These are phyloP conservation scores for Enteromius argenteus DNA, from an alignment of 2,797 vertebrate genomes.

Conservation along the genomic window DNA sequence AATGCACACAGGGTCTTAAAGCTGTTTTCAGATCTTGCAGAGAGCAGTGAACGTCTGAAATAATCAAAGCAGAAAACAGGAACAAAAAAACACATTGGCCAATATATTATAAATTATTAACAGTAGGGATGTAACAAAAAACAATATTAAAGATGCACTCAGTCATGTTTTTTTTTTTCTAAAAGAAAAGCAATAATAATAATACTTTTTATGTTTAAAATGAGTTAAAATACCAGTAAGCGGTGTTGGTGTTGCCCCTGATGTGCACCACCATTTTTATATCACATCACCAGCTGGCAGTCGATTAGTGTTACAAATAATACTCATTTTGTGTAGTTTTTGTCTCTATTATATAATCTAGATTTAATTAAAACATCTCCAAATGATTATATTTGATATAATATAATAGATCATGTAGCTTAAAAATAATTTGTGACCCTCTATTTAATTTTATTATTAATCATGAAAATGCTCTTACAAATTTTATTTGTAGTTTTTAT, in stretches of 20 bases:
- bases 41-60: background rate
- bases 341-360: background rate
- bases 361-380: background rate
- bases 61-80: background rate
- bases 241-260: background rate
- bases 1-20: background rate
- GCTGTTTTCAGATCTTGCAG: slow-evolving; percentile 6
- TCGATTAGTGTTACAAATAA: no score
- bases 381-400: background rate
- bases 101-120: background rate
- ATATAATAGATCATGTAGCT: background rate
- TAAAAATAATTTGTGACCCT: background rate
- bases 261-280: background rate
- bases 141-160: background rate
- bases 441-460: background rate
- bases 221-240: background rate
- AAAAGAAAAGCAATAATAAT: background rate
- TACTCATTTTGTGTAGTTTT: background rate
- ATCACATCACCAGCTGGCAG: background rate
- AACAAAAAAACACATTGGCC: background rate
- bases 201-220: background rate
- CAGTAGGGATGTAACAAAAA: background rate
- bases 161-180: background rate
- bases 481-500: background rate
- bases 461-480: no score